Base-by-base conservation (phyloP, 2,797 vertebrate species). In the Pagetopsis macropterus region DNA sequence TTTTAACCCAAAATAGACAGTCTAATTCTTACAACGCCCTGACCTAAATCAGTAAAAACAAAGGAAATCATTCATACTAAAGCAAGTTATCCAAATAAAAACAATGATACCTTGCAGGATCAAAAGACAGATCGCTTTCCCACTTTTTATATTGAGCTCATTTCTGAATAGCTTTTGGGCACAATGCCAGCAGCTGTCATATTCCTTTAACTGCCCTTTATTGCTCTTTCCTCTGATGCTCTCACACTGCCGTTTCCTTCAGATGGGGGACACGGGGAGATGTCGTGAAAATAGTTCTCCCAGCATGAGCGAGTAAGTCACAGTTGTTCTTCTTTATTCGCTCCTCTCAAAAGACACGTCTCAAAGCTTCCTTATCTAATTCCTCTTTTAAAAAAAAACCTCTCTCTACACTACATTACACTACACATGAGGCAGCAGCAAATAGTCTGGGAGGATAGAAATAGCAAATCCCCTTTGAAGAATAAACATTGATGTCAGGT, bases 401-500 rank as follows among this genome's bases (percentile, higher is more conserved):
- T 27, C 46, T 56, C 62, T 81, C 31, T 49, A 67, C 68, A 66
- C 63, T 75, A 77, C 62, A 78, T 74, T 79, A 77, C 41, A 21
- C 80, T 80, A 72, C 72, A 70, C 45, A 82, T 79, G 56, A 56
- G 17, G 62, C 72, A 65, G 75, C 72, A 77, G 68, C 69, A 88
- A 84, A 89, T 52, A 86, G 81, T 84, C 75, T 76, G 68, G 40
- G 68, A 76, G 44, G 75, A 77, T 78, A 62, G 61, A 85, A 87
- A 88, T 65, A 83, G 75, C 57, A 87, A 84, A 84, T 78, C 76
- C 69, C 78, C 78, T 84, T 37, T 81, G 65, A 85, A 87, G 79
- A 86, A 73, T 78, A 88, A 87, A 84, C 77, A 85, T 49, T 2
- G 50, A 76, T 87, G 78, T 89, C 78, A 87, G 85, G 83, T 84